phyloP scores from a whole-genome alignment of 1,140 invertebrate genomes.

The Pseudobourletiella spinata region DNA sequence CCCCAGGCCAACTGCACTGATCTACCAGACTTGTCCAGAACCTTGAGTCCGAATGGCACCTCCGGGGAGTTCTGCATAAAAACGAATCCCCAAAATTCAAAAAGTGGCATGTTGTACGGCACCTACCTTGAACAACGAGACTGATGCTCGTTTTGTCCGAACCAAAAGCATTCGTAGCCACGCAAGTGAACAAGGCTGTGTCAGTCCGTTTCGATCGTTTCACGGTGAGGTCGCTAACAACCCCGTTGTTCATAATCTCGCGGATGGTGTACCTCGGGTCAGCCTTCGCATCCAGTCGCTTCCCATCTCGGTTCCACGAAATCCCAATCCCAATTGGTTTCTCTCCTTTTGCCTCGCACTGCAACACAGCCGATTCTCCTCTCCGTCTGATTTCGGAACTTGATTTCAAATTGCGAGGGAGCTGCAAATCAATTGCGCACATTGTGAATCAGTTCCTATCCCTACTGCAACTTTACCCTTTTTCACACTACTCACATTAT shows the following conservation, averaged over 20 bases:
- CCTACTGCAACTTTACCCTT: too few species aligned
- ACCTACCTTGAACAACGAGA: conserved; percentile 80
- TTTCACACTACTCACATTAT: too few species aligned
- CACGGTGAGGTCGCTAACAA: conserved; percentile 79
- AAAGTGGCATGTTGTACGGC: too few species aligned
- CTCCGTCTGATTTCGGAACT: conserved; percentile 81
- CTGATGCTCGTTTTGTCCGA: conserved; percentile 91
- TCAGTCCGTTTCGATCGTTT: conserved; percentile 80
- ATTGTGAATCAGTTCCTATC: too few species aligned
- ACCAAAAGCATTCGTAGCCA: conserved; percentile 88
- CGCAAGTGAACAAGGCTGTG: conserved; percentile 87
- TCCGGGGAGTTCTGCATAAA: conserved; percentile 56
- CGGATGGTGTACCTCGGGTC: conserved; percentile 72
- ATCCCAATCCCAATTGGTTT: conserved; percentile 92
- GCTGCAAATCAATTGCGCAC: too few species aligned
- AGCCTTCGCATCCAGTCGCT: conserved; percentile 68
- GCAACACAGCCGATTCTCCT: conserved; percentile 78
- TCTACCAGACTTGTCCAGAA: conserved; percentile 81
- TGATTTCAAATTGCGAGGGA: conserved; percentile 87
- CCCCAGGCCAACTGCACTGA: conserved; percentile 85
- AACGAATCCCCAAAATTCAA: too few species aligned
- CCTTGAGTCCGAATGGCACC: conserved; percentile 78
- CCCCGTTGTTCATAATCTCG: conserved; percentile 74
- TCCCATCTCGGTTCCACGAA: conserved; percentile 91
- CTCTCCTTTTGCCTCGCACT: conserved; percentile 59